Evolutionary conservation across 1,140 invertebrate genomes (phyloP), one percentile per base, ranked within the genome.

Genomic region (Odontomachus brunneus): DNA sequence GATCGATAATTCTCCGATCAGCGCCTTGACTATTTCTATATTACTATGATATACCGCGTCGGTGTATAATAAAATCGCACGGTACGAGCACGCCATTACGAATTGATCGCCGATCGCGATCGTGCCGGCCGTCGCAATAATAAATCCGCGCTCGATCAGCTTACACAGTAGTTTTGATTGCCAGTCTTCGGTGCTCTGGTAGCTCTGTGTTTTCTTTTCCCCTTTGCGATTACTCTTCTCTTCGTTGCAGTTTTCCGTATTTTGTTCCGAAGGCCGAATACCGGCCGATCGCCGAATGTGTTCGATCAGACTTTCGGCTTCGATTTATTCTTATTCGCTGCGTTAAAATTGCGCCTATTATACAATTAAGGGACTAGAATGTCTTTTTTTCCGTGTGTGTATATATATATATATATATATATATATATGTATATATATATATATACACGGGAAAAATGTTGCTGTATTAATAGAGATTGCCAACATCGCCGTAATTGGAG

Each of bases 81-180:
- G 11, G 0, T 48, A 14, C 29, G 69, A 69, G 22, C 22, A 22
- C 24, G 53, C 51, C 29, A 17, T 80, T 71, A 80, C n/a, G 14
- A 69, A 69, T 48, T 59, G 75, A 69, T 80, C 75, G n/a, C 33
- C 44, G 66, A 71, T 72, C 57, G 62, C 67, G 71, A 84, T 86
- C 74, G 80, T 67, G 60, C 84, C 67, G 78, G 65, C 69, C 66
- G 29, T 11, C 1, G 48, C 60, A 82, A 83, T 83, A 76, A 85
- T 83, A 76, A 85, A 85, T 89, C 76, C 63, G 67, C 51, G 60
- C 65, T 82, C 49, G 65, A 88, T 89, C 67, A 88, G 74, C 86
- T 81, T 88, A 3, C 5, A 89, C 73, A 86, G 55, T 90, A 91
- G 73, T 91, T 91, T 91, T 91, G 90, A 91, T 91, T 91, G 89